Conservation (phyloP, 2,113 vertebrate genomes). For the Rhinolophus sinicus region DNA sequence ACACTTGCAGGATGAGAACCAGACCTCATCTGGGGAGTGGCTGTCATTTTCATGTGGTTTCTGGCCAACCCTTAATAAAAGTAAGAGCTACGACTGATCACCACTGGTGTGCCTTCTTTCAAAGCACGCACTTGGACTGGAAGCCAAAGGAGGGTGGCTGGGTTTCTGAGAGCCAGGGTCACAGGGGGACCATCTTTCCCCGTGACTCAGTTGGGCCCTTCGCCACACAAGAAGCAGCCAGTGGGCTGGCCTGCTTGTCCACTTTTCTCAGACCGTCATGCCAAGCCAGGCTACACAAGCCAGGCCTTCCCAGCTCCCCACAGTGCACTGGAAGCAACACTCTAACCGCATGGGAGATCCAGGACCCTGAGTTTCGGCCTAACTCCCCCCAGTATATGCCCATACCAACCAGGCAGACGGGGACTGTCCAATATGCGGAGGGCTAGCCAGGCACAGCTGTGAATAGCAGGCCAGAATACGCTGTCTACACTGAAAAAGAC, state of each 20-base stretch:
- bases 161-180: neutral
- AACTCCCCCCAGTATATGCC: too few species aligned
- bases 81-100: neutral
- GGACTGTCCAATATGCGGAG: too few species aligned
- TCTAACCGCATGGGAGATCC: neutral
- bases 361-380: neutral
- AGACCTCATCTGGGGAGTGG: neutral
- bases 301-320: fast-evolving
- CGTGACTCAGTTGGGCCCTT: neutral
- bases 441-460: neutral
- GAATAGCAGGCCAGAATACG: neutral
- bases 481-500: neutral
- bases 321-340: fast-evolving
- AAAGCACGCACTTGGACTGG: neutral
- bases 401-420: neutral
- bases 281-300: neutral
- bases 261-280: neutral
- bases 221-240: neutral
- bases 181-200: fast-evolving
- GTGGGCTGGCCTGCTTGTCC: neutral
- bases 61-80: neutral
- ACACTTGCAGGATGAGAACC: neutral
- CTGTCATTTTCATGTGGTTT: slow-evolving; percentile 7
- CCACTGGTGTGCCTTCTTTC: neutral
- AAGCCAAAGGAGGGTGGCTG: neutral